Base-by-base conservation (phyloP, 2,113 vertebrate genomes). In the Suricata suricatta region DNA sequence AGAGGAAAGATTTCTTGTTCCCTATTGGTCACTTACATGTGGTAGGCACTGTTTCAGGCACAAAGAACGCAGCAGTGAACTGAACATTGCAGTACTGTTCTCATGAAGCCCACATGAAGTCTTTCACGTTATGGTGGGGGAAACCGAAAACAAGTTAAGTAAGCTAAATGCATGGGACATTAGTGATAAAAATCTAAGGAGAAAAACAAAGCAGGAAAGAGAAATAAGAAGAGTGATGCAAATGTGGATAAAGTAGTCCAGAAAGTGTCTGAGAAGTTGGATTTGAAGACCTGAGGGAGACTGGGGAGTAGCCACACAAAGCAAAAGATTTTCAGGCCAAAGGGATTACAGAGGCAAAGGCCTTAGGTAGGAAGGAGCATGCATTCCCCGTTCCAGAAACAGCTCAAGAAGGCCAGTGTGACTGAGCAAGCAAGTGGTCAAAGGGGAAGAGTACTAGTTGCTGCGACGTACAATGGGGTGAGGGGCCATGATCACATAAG, bases 371-470 rank as follows among this genome's bases (percentile, higher is more conserved):
- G 50, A 44, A 38, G 88, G 50, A 44, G 10, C 7, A 3, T n/a
- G 12, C 7, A 5, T 29, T 14, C 11, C 9, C 63, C 54, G 10
- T 16, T 79, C 54, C 25, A 71, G 25, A 35, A 68, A n/a, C 23
- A 83, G 25, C 63, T 47, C 44, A 87, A 90, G 74, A 19, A 93
- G 35, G 35, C 16, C 54, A 25, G 33, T 7, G 11, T 19, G 31
- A 11, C 14, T 87, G 17, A 64, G 12, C 1, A 16, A 1, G 0
- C 2, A 21, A 79, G 35, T 3, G 12, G n/a, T 27, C 11, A 2
- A 25, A 19, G 25, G n/a, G 7, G 3, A 89, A 69, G 27, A 86
- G 29, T 1, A 64, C 10, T 17, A 35, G 15, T 5, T 90, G 35
- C 80, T 64, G 44, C 66, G 25, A 74, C 7, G 38, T 35, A 15